These are phyloP conservation scores for Scolanthus callimorphus DNA, from an alignment of 92 coral and sea anemone genomes.

Conservation along the genomic window DNA sequence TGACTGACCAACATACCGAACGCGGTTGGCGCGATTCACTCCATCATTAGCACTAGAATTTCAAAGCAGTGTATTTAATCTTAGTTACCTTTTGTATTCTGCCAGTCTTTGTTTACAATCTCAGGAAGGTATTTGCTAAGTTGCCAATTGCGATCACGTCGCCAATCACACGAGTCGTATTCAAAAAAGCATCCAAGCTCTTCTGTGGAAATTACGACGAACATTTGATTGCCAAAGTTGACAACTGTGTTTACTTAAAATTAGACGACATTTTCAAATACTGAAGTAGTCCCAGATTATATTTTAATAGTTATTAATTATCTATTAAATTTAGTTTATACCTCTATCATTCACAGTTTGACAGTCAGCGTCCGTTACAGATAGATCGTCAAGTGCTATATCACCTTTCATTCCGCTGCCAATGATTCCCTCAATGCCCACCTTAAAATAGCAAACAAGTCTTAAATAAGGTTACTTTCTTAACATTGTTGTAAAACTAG, in stretches of 20 bases:
- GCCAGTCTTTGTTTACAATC: conserved; percentile 15
- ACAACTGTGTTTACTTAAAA: no score
- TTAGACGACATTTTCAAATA: no score
- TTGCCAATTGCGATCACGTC: conserved; percentile 23
- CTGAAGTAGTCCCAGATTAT: no score
- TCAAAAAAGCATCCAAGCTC: conserved; percentile 48
- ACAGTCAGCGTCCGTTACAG: conserved; percentile 25
- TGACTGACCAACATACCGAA: no score
- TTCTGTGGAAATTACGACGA: conserved; percentile 9
- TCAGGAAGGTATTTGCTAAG: conserved; percentile 24
- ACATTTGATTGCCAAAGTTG: no score
- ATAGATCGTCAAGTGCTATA: conserved; percentile 66
- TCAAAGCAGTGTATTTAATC: no score
- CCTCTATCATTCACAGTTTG: conserved; percentile 17
- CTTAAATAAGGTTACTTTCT: no score
- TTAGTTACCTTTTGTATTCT: conserved; percentile 6
- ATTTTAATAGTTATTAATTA: no score
- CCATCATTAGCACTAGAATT: no score
- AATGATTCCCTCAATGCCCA: conserved; percentile 48
- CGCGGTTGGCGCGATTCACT: no score
- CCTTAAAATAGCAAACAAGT: conserved; percentile 27
- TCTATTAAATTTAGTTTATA: no score
- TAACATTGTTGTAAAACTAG: no score
- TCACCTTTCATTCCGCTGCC: conserved; percentile 66
- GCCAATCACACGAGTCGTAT: conserved; percentile 47